These are phyloP conservation scores for Caerostris extrusa DNA, from an alignment of 1,140 invertebrate genomes.

Conservation along the genomic window DNA sequence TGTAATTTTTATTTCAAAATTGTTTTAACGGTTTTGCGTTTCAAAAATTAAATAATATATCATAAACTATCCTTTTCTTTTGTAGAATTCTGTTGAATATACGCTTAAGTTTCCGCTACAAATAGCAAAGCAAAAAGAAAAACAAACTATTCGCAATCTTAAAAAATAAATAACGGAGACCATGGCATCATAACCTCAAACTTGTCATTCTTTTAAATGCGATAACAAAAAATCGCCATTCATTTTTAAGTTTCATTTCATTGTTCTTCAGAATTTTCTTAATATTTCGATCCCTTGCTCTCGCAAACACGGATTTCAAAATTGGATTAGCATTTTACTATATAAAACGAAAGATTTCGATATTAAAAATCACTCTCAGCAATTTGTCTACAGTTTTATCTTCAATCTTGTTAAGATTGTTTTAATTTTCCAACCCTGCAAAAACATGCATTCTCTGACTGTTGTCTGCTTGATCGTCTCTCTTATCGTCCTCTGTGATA, in stretches of 20 bases:
- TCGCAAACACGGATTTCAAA: not conserved
- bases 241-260: not conserved
- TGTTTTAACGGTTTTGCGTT: no score
- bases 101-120: no score
- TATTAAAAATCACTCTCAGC: not conserved
- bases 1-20: no score
- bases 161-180: no score
- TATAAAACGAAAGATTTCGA: not conserved
- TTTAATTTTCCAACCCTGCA: not conserved
- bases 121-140: no score
- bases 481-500: not conserved
- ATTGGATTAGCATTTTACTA: not conserved
- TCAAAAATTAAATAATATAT: no score
- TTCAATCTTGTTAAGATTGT: not conserved
- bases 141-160: no score
- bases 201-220: no score
- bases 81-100: no score
- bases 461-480: not conserved
- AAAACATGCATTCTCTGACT: not conserved
- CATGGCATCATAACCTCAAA: no score
- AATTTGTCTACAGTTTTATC: not conserved
- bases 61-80: no score
- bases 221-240: no score
- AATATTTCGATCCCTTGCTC: not conserved
- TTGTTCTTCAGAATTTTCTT: not conserved